Conservation (phyloP, 2,113 vertebrate genomes). For the Lichenostomus cassidix region DNA sequence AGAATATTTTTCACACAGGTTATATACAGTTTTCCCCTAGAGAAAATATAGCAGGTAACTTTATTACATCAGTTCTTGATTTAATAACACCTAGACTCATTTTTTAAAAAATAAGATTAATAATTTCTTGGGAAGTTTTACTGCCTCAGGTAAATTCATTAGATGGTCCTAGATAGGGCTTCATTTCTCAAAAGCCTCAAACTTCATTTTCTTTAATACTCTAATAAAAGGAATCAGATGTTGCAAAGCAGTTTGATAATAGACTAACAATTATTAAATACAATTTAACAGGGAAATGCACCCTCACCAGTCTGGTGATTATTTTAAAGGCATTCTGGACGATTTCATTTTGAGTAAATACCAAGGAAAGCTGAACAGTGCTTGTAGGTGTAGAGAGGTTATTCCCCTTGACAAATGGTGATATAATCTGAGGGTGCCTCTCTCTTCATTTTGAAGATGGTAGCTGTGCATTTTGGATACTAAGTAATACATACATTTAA, state of each 20-base stretch:
- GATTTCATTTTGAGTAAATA: background rate
- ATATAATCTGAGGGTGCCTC: background rate
- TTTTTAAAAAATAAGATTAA: background rate
- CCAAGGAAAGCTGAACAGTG: background rate
- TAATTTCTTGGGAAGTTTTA: constrained; percentile 15
- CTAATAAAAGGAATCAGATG: background rate
- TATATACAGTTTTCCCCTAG: background rate
- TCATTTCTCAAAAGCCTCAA: constrained; percentile 35
- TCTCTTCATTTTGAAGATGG: background rate
- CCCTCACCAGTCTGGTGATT: background rate
- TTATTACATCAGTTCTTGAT: constrained; percentile 26
- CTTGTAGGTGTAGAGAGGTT: background rate
- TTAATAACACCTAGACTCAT: constrained; percentile 22
- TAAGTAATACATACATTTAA: background rate
- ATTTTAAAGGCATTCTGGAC: background rate
- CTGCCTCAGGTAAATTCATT: constrained; percentile 26
- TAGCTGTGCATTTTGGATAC: background rate
- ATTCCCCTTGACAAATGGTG: background rate
- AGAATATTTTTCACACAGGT: background rate
- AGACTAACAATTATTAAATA: constrained; percentile 3
- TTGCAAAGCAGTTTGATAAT: background rate
- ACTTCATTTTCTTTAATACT: background rate
- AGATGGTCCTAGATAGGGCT: background rate
- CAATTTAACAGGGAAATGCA: background rate
- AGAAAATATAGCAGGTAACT: constrained; percentile 11